These are phyloP conservation scores for Atherix ibis DNA, from an alignment of 2,888 invertebrate species.

Conservation along the genomic window DNA sequence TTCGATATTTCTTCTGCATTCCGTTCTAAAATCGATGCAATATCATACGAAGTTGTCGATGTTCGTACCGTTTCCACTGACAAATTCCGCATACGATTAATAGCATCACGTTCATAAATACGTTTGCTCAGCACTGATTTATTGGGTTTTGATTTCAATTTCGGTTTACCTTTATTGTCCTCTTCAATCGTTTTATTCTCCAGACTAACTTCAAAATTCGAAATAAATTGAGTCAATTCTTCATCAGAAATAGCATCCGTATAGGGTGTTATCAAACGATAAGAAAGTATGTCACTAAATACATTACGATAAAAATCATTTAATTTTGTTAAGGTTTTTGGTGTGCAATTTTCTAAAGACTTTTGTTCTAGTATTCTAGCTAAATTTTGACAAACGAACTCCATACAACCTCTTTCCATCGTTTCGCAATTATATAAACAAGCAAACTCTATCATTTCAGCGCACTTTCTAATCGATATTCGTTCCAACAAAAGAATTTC, in stretches of 20 bases:
- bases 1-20: constrained; percentile 12
- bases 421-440: constrained; percentile 58
- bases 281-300: constrained; percentile 40
- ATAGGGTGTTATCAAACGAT: constrained; percentile 52
- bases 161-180: constrained; percentile 10
- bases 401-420: constrained; percentile 55
- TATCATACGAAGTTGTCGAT: constrained; percentile 8
- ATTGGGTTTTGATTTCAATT: constrained; percentile 11
- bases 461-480: constrained; percentile 57
- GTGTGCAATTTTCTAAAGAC: constrained; percentile 46
- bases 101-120: constrained; percentile 28
- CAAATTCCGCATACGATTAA: constrained; percentile 22
- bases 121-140: constrained; percentile 20
- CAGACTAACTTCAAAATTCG: constrained; percentile 36
- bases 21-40: no score
- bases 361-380: constrained; percentile 52
- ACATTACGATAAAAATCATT: constrained; percentile 48
- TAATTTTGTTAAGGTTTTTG: constrained; percentile 44
- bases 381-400: constrained; percentile 63
- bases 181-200: constrained; percentile 34
- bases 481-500: constrained; percentile 47
- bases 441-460: constrained; percentile 61
- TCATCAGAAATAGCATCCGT: constrained; percentile 46
- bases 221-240: constrained; percentile 29
- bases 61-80: constrained; percentile 11